Conservation (phyloP, 2,888 invertebrate genomes). For the Incurvaria masculella region DNA sequence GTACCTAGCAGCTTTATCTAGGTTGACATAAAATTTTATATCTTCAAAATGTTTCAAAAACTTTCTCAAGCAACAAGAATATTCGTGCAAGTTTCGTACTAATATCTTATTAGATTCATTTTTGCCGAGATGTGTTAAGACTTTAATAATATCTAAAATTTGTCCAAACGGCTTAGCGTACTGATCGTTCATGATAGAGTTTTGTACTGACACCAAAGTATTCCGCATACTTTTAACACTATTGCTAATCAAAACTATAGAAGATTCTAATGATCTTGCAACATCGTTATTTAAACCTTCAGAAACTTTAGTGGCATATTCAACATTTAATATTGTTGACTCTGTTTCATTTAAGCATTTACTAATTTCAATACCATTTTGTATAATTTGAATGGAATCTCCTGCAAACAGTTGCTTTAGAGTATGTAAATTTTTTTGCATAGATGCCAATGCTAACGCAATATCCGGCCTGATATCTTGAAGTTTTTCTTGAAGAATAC, state of each 20-base stretch:
- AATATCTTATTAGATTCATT: conserved; percentile 14
- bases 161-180: conserved; percentile 40
- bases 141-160: conserved; percentile 34
- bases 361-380: conserved; percentile 38
- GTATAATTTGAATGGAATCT: conserved; percentile 33
- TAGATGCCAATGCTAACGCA: conserved; percentile 18
- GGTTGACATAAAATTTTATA: conserved; percentile 45
- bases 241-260: conserved; percentile 48
- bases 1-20: conserved; percentile 46
- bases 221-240: conserved; percentile 54
- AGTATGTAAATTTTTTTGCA: conserved; percentile 31
- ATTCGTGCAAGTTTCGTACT: conserved; percentile 25
- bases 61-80: conserved; percentile 34
- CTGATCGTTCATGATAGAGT: conserved; percentile 41
- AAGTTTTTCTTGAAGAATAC: background rate
- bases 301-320: conserved; percentile 30
- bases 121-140: conserved; percentile 22
- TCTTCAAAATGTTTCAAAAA: conserved; percentile 46
- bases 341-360: conserved; percentile 42
- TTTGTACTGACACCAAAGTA: conserved; percentile 44
- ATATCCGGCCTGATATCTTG: background rate
- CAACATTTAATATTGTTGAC: conserved; percentile 37
- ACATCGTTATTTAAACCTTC: conserved; percentile 23
- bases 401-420: conserved; percentile 27
- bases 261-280: conserved; percentile 37